These are phyloP conservation scores for Hirudinaria manillensis DNA, from an alignment of 2,888 invertebrate genomes.

Conservation along the genomic window DNA sequence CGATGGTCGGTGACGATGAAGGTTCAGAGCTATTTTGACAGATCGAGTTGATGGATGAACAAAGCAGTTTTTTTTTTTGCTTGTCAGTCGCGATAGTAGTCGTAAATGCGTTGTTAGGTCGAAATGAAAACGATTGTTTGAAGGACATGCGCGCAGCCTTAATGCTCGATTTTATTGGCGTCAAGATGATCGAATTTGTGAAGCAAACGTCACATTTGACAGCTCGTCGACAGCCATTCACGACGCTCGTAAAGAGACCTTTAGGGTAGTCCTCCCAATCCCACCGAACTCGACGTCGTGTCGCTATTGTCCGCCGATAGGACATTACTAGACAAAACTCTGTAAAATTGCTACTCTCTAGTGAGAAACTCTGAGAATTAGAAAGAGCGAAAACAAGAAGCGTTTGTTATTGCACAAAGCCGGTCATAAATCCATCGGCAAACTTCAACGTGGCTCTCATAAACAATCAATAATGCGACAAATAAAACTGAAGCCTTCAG, in stretches of 20 bases:
- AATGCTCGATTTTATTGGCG: slow-evolving; percentile 1
- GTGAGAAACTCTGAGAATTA: too few relatives aligned
- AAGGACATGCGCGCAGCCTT: not conserved
- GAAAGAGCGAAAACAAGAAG: too few relatives aligned
- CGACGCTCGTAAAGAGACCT: too few relatives aligned
- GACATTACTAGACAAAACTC: too few relatives aligned
- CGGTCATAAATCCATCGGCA: slow-evolving; percentile 2
- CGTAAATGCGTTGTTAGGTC: not conserved
- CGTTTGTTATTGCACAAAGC: not conserved
- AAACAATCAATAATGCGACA: slow-evolving; percentile 9
- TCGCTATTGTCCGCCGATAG: too few relatives aligned
- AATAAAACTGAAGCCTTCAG: slow-evolving; percentile 1
- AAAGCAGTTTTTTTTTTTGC: slow-evolving; percentile 2
- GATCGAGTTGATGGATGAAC: slow-evolving; percentile 4
- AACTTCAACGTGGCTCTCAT: slow-evolving; percentile 2
- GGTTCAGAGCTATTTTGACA: slow-evolving; percentile 1
- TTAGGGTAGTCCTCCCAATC: too few relatives aligned
- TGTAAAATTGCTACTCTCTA: too few relatives aligned
- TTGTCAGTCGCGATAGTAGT: not conserved
- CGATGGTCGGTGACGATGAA: not conserved
- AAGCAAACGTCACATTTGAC: slow-evolving; percentile 3
- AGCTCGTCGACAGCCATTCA: not conserved
- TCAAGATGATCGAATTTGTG: slow-evolving; percentile 11
- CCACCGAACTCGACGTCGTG: too few relatives aligned
- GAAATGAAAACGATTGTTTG: not conserved